phyloP scores from a whole-genome alignment of 2,113 vertebrate species.

The Chauna torquata region DNA sequence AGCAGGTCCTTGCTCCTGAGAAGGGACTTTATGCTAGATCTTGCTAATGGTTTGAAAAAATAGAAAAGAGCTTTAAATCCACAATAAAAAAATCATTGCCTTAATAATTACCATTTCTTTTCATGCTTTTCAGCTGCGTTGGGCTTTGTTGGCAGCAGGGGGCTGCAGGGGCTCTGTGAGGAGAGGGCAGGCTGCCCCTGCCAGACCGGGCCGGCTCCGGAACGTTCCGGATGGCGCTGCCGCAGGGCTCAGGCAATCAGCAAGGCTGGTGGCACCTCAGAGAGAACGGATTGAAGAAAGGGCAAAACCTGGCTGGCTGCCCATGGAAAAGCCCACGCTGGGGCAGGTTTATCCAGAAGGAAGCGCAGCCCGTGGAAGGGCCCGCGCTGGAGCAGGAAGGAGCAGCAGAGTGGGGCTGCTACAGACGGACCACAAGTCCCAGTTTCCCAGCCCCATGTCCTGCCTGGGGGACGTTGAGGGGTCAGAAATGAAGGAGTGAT shows the following conservation, averaged over 20 bases:
- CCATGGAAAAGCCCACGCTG: not conserved
- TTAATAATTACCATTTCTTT: not conserved
- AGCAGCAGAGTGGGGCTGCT: not conserved
- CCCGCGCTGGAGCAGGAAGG: not conserved
- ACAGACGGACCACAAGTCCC: too few species aligned
- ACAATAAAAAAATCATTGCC: not conserved
- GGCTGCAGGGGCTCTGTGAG: not conserved
- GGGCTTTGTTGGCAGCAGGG: not conserved
- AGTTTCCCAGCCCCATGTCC: not conserved
- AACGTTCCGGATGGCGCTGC: too few species aligned
- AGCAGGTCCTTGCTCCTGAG: fast-evolving
- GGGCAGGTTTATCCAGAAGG: not conserved
- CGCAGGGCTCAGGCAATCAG: fast-evolving
- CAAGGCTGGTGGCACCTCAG: not conserved
- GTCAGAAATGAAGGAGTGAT: not conserved
- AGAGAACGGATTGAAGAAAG: not conserved
- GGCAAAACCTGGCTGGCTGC: not conserved
- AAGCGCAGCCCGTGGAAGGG: not conserved
- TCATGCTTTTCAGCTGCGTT: not conserved
- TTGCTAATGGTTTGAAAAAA: not conserved
- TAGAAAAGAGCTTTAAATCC: not conserved
- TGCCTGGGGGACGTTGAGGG: fast-evolving
- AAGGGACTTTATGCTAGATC: not conserved
- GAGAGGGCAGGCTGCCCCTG: fast-evolving
- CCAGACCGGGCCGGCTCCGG: too few species aligned